Evolutionary conservation across 2,113 vertebrate genomes (phyloP), one percentile per base, ranked within the genome.

Genomic region (Apeltes quadracus): DNA sequence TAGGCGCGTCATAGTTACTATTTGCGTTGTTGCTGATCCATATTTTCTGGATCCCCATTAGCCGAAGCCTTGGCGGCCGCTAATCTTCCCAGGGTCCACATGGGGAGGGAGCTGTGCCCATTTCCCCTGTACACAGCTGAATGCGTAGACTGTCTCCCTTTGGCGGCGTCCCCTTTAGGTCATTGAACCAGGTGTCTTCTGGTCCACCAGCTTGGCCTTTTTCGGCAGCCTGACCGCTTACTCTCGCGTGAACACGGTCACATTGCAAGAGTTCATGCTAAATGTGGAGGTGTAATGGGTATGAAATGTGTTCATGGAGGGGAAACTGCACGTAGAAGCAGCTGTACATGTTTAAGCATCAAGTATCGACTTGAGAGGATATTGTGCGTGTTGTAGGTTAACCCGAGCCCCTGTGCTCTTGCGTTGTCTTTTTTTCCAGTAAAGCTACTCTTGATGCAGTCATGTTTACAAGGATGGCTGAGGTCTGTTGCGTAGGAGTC

Each of bases 101-200:
- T 66, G 69, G 48, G 69, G 38, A 50, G 63, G 69, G 43, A 69
- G 48, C 8, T 13, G 57, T 57, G 44, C 54, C 51, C 56, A 44
- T 70, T 64, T 55, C 29, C 57, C 71, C 15, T 25, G 11, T 9
- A 46, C 55, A 68, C 69, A 70, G 69, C 39, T 74, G 65, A 80
- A 72, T 51, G 55, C 70, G 10, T 69, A 32, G 32, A 6, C 32
- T 13, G 22, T 57, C 69, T 58, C 67, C 56, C 68, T 80, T 79
- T 1, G 0, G 81, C 1, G 0, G 68, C 25, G 64, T 53, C 79
- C 69, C 59, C 64, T 78, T 80, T 46, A 76, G 57, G 70, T 75
- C 75, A 70, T 62, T 76, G 65, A 84, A 81, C 55, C 78, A 75
- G 74, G 58, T 39, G 16, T 15, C 69, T 69, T 79, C 70, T 80